phyloP scores from a whole-genome alignment of 1,140 invertebrate species.

The Drosophila guanche region DNA sequence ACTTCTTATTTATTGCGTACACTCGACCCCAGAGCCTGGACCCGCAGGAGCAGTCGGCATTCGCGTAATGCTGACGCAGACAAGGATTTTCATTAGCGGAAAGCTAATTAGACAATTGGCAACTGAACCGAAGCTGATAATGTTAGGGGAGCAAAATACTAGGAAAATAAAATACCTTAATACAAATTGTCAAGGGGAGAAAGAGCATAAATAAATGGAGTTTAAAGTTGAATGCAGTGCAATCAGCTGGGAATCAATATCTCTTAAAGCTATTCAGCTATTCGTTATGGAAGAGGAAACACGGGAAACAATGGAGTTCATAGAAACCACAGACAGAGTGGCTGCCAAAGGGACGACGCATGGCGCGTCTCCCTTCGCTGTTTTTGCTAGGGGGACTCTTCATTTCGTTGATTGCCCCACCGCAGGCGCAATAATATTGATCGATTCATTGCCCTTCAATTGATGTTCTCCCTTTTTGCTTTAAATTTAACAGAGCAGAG shows the following conservation, averaged over 20 bases:
- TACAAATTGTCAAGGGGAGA: not conserved
- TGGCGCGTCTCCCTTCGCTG: constrained; percentile 9
- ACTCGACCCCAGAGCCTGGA: not conserved
- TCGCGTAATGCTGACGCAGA: constrained; percentile 46
- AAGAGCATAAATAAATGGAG: constrained; percentile 11
- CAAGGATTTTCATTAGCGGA: constrained; percentile 31
- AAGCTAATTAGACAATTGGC: constrained; percentile 62
- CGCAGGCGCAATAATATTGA: constrained; percentile 59
- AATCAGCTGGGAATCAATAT: constrained; percentile 45
- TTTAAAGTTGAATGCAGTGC: constrained; percentile 28
- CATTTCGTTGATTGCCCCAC: constrained; percentile 54
- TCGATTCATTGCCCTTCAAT: constrained; percentile 50
- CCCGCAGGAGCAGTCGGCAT: constrained; percentile 19
- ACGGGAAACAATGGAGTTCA: not conserved
- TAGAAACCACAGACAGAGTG: constrained; percentile 12
- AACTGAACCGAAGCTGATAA: constrained; percentile 39
- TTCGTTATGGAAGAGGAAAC: constrained; percentile 1
- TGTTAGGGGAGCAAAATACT: not conserved
- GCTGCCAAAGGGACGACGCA: constrained; percentile 21
- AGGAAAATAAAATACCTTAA: constrained; percentile 11
- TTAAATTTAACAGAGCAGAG: constrained; percentile 29
- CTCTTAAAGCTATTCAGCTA: not conserved
- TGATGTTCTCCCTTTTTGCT: constrained; percentile 25
- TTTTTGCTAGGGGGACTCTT: constrained; percentile 36
- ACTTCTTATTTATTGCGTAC: constrained; percentile 57